Percentiles rank a stretch among this genome's conserved stretches.
phyloP scores from a whole-genome alignment of 1,140 invertebrate genomes.

The Neodiprion pinetum region DNA sequence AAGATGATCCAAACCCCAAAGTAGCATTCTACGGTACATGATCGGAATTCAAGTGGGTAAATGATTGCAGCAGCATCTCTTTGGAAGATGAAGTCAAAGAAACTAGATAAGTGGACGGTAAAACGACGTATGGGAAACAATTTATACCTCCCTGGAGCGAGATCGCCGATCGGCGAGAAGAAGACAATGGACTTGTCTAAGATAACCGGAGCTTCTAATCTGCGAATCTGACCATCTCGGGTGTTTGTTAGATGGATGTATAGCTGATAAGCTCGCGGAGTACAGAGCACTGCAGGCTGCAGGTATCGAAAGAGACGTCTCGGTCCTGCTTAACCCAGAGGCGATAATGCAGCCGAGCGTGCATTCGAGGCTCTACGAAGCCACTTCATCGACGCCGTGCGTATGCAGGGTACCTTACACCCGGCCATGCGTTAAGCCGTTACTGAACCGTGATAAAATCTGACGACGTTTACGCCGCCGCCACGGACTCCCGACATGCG shows the following conservation, averaged over 20 bases:
- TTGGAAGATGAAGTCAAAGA: no score
- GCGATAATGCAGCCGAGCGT: background rate
- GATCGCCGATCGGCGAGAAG: background rate
- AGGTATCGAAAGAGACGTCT: no score
- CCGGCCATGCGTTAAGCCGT: background rate
- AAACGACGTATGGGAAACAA: no score
- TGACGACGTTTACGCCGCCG: background rate
- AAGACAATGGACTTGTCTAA: background rate
- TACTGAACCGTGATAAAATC: background rate
- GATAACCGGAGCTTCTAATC: background rate
- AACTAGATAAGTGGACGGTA: no score
- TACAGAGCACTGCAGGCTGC: background rate
- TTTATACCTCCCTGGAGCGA: no score
- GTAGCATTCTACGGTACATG: no score
- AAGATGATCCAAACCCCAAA: no score
- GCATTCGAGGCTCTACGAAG: background rate
- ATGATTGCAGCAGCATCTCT: no score
- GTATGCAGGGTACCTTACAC: background rate
- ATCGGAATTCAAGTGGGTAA: no score
- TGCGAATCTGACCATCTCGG: background rate
- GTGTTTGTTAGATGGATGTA: constrained; percentile 1
- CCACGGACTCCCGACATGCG: background rate
- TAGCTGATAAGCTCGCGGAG: background rate
- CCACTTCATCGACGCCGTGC: background rate
- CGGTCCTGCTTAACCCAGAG: background rate